Percentiles rank a stretch among this genome's conserved stretches.
Evolutionary conservation across 2,888 invertebrate species (phyloP).

Genomic region (Odontocerum albicorne): DNA sequence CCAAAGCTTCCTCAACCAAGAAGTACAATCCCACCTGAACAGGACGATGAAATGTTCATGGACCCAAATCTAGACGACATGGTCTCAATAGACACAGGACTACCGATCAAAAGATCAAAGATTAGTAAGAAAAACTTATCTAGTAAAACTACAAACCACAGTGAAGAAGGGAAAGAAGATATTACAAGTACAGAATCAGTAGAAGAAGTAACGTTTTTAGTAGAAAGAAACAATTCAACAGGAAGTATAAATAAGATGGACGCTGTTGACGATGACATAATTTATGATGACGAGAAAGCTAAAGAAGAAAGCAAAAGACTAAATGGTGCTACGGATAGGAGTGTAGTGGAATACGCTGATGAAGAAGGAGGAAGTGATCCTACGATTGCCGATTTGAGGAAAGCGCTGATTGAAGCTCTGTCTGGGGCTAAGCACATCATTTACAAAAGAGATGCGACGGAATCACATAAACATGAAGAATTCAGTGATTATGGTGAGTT

Average conservation of each 20-base stretch:
- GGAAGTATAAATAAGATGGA: constrained; percentile 37
- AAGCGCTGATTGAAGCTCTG: constrained; percentile 41
- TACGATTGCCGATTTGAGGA: constrained; percentile 20
- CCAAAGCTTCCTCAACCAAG: constrained; percentile 28
- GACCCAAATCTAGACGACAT: constrained; percentile 65
- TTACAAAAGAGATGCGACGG: constrained; percentile 64
- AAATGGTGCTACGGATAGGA: constrained; percentile 37
- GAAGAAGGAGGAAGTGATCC: constrained; percentile 7
- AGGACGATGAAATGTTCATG: constrained; percentile 73
- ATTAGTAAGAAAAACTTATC: constrained; percentile 24
- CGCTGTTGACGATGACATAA: constrained; percentile 36
- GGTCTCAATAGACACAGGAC: constrained; percentile 66
- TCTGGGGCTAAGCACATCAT: constrained; percentile 73
- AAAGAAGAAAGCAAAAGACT: constrained; percentile 32
- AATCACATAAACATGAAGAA: constrained; percentile 65
- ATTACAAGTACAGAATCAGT: background rate
- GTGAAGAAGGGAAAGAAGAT: background rate
- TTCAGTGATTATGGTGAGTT: constrained; percentile 84
- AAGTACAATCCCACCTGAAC: constrained; percentile 42
- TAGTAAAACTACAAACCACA: background rate
- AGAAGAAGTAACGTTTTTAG: background rate
- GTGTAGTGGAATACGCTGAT: constrained; percentile 34
- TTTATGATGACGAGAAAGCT: constrained; percentile 39
- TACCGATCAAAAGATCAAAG: constrained; percentile 51
- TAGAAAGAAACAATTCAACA: background rate